A percentile compares a stretch with the other conserved stretches of the same genome.
phyloP scores from a whole-genome alignment of 2,113 vertebrate species.

The Otocyon megalotis region DNA sequence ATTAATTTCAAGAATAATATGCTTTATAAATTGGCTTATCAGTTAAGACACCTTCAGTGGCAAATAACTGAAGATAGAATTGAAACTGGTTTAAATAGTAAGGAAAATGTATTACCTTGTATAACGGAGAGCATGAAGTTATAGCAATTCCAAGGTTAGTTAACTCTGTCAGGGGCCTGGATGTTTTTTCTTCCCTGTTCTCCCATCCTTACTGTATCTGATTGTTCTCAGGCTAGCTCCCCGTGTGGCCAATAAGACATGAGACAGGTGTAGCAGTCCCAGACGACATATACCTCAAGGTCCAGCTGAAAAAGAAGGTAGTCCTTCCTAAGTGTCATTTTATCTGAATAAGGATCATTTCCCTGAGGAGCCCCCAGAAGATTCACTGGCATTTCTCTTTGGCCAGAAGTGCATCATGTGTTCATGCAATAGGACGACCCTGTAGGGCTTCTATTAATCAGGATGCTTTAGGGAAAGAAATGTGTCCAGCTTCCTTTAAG shows the following conservation, averaged over 20 bases:
- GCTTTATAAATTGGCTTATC: constrained; percentile 33
- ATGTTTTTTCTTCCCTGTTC: neutral
- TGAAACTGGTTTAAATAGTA: neutral
- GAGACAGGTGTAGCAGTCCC: neutral
- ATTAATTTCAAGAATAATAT: constrained; percentile 69
- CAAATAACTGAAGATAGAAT: constrained; percentile 20
- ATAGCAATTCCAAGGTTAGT: neutral
- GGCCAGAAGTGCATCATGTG: neutral
- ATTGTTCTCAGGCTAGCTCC: neutral
- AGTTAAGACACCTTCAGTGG: constrained; percentile 24
- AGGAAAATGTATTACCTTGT: neutral
- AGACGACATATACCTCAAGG: neutral
- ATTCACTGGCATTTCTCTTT: neutral
- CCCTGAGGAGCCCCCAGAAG: neutral
- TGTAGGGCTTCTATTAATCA: neutral
- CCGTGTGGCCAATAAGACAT: neutral
- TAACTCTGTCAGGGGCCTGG: neutral
- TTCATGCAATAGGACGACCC: neutral
- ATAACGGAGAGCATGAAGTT: neutral
- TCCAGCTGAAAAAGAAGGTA: neutral
- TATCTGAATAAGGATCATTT: neutral
- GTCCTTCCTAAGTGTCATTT: neutral
- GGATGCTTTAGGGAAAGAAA: neutral
- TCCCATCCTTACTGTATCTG: neutral
- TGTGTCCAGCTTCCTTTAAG: neutral